Conservation (phyloP, 2,888 invertebrate genomes). For the Zaprionus bogoriensis region DNA sequence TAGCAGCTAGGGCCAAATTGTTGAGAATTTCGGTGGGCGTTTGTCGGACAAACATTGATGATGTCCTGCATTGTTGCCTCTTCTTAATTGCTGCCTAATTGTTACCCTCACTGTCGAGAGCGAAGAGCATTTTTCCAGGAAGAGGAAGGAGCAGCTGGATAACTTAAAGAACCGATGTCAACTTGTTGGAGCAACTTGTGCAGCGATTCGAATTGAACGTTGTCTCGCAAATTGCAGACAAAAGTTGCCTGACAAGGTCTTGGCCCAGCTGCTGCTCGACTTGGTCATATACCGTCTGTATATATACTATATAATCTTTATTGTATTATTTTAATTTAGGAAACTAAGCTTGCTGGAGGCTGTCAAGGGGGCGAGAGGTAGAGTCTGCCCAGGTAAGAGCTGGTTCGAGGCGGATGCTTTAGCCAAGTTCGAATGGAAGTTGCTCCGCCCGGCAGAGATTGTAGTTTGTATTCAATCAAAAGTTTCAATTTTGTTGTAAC, state of each 20-base stretch:
- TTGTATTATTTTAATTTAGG: conserved; percentile 76
- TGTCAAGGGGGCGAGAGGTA: conserved; percentile 4
- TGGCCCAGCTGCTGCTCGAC: conserved; percentile 17
- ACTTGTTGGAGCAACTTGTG: too few species aligned
- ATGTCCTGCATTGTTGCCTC: conserved; percentile 12
- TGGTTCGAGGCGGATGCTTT: too few species aligned
- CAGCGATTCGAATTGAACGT: not conserved
- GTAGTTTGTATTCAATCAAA: conserved; percentile 76
- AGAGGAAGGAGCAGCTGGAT: not conserved
- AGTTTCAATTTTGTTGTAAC: conserved; percentile 67
- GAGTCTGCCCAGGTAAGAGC: conserved; percentile 34
- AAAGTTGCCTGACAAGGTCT: conserved; percentile 15
- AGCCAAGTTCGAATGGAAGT: conserved; percentile 48
- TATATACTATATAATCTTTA: conserved; percentile 62
- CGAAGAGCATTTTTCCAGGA: conserved; percentile 7
- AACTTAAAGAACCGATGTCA: conserved; percentile 1
- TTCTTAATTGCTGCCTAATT: conserved; percentile 36
- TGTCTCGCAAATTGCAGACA: conserved; percentile 14
- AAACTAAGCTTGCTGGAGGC: conserved; percentile 56
- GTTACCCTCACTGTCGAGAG: conserved; percentile 7
- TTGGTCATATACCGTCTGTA: conserved; percentile 37
- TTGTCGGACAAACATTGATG: conserved; percentile 6
- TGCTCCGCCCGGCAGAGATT: conserved; percentile 50
- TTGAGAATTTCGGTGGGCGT: conserved; percentile 3
- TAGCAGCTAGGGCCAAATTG: not conserved